Evolutionary conservation across 1,140 invertebrate genomes (phyloP).

Genomic region (Zaprionus africanus): DNA sequence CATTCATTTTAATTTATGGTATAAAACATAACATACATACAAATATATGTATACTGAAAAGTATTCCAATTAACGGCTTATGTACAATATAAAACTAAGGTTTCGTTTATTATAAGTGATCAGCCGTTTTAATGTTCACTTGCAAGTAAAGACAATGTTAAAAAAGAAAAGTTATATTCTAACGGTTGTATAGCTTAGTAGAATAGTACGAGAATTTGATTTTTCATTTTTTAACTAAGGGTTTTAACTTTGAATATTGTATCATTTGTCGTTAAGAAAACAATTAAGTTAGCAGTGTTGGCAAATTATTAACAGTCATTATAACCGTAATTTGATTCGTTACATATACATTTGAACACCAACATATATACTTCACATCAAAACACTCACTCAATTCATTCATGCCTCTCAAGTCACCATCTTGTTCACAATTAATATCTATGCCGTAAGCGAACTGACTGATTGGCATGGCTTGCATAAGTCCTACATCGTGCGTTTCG

Average conservation of each 20-base stretch:
- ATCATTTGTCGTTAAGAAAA: slow-evolving; percentile 34
- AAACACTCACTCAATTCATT: slow-evolving; percentile 64
- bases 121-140: too few species aligned
- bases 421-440: slow-evolving; percentile 77
- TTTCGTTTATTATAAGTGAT: not conserved
- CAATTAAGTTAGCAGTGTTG: slow-evolving; percentile 63
- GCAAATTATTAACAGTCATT: slow-evolving; percentile 70
- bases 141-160: not conserved
- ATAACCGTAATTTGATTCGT: slow-evolving; percentile 65
- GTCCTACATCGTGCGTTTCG: slow-evolving; percentile 55
- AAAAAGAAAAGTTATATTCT: too few species aligned
- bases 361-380: slow-evolving; percentile 40
- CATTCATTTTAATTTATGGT: not conserved
- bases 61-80: not conserved
- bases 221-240: not conserved
- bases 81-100: not conserved
- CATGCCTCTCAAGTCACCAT: slow-evolving; percentile 53
- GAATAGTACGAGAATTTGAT: too few species aligned
- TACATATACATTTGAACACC: slow-evolving; percentile 33
- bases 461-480: slow-evolving; percentile 79
- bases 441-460: slow-evolving; percentile 66
- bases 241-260: slow-evolving; percentile 29
- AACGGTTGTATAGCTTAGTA: too few species aligned
- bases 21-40: not conserved
- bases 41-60: not conserved